Conservation (phyloP, 2,888 invertebrate genomes). For the Euspilapteryx auroguttella region DNA sequence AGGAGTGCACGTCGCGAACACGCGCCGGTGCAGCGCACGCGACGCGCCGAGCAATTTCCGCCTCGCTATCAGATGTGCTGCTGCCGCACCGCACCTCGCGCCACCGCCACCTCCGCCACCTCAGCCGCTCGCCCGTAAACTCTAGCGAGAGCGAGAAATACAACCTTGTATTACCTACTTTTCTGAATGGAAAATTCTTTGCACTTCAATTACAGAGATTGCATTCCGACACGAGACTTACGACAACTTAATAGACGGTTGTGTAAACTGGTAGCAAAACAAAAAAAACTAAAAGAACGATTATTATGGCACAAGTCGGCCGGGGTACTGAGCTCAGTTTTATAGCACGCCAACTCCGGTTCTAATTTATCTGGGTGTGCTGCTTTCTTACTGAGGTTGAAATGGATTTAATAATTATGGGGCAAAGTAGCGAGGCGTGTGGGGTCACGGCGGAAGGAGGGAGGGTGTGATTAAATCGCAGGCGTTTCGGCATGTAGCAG, state of each 20-base stretch:
- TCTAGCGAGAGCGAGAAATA: slow-evolving; percentile 2
- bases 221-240: not conserved
- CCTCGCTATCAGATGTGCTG: slow-evolving; percentile 34
- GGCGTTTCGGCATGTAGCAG: slow-evolving; percentile 55
- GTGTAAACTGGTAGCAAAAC: not conserved
- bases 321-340: not conserved
- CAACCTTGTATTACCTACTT: too few species aligned
- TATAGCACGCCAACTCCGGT: slow-evolving; percentile 4
- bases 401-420: slow-evolving; percentile 54
- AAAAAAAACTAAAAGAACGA: not conserved
- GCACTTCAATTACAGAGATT: not conserved
- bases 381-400: slow-evolving; percentile 31
- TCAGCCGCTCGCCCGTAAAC: too few species aligned
- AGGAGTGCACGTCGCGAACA: slow-evolving; percentile 42
- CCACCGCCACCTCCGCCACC: not conserved
- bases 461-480: slow-evolving; percentile 54
- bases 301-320: not conserved
- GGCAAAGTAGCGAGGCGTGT: slow-evolving; percentile 44
- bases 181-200: too few species aligned
- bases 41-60: slow-evolving; percentile 52
- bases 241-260: not conserved
- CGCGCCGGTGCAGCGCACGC: slow-evolving; percentile 40
- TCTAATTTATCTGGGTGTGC: slow-evolving; percentile 22
- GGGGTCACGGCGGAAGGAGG: slow-evolving; percentile 42
- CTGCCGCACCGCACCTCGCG: not conserved